Evolutionary conservation across 2,888 invertebrate genomes (phyloP).

Genomic region (Drosophila mettleri): DNA sequence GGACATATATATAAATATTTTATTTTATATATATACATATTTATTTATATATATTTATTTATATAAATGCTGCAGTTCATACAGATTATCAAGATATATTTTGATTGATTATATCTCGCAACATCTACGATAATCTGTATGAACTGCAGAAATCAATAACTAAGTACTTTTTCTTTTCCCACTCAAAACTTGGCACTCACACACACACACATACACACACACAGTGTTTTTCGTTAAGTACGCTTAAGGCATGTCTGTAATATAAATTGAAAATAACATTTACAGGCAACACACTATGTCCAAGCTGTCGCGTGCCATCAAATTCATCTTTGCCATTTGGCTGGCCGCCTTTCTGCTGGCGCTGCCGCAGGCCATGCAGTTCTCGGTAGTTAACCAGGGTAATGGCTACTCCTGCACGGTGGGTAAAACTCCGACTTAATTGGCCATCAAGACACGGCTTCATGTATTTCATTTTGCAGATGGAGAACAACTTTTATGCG

Average conservation of each 20-base stretch:
- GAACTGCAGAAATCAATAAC: background rate
- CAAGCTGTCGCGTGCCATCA: constrained; percentile 92
- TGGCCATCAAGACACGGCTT: constrained; percentile 13
- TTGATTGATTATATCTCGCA: no score
- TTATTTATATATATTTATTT: no score
- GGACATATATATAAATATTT: no score
- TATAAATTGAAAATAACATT: constrained; percentile 22
- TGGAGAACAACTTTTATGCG: constrained; percentile 85
- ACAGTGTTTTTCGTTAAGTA: background rate
- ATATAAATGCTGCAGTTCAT: no score
- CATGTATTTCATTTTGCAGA: constrained; percentile 62
- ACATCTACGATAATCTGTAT: no score
- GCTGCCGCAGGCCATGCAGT: constrained; percentile 88
- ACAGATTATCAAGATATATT: no score
- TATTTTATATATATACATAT: no score
- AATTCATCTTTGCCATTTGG: constrained; percentile 93
- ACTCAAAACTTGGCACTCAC: background rate
- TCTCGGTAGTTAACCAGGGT: constrained; percentile 82
- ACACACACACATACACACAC: background rate
- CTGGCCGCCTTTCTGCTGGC: constrained; percentile 90
- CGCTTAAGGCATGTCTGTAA: background rate
- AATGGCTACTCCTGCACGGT: constrained; percentile 84
- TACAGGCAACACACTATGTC: constrained; percentile 91
- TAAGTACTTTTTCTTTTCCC: background rate
- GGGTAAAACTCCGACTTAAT: constrained; percentile 53